phyloP scores from a whole-genome alignment of 1,140 invertebrate genomes.

The Pteromalus puparum region DNA sequence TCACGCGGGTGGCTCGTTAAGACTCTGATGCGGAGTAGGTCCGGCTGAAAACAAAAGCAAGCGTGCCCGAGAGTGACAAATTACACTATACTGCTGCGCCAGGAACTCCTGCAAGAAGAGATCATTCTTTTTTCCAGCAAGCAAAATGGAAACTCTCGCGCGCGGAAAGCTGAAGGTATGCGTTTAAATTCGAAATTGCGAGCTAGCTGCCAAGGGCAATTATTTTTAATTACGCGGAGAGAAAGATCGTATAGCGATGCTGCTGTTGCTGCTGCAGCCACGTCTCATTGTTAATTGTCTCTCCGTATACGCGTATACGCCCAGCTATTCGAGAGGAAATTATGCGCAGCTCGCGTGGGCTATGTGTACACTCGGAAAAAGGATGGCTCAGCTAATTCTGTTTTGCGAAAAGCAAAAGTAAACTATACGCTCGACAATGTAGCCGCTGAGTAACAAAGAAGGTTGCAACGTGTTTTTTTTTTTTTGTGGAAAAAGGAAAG shows the following conservation, averaged over 20 bases:
- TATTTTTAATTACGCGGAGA: slow-evolving; percentile 9
- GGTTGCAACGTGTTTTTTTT: no score
- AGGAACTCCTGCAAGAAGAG: not conserved
- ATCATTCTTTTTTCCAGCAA: not conserved
- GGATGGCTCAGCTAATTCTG: not conserved
- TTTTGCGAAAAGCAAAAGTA: no score
- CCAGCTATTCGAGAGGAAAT: not conserved
- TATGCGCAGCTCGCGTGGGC: not conserved
- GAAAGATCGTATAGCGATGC: not conserved
- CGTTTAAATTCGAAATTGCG: not conserved
- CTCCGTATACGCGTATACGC: not conserved
- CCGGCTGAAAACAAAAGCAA: slow-evolving; percentile 5
- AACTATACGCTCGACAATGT: no score
- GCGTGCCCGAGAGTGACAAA: not conserved
- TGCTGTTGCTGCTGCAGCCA: not conserved
- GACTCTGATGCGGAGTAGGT: not conserved
- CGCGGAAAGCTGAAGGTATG: not conserved
- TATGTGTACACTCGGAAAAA: no score
- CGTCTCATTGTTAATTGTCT: slow-evolving; percentile 3
- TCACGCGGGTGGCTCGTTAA: slow-evolving; percentile 2
- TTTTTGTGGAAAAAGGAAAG: no score
- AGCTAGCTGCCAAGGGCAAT: not conserved
- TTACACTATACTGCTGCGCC: not conserved
- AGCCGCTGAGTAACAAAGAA: no score
- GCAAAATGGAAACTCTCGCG: no score